Evolutionary conservation across 2,888 invertebrate genomes (phyloP), one percentile per base, ranked within the genome.

Genomic region (Napeogenes sylphis): DNA sequence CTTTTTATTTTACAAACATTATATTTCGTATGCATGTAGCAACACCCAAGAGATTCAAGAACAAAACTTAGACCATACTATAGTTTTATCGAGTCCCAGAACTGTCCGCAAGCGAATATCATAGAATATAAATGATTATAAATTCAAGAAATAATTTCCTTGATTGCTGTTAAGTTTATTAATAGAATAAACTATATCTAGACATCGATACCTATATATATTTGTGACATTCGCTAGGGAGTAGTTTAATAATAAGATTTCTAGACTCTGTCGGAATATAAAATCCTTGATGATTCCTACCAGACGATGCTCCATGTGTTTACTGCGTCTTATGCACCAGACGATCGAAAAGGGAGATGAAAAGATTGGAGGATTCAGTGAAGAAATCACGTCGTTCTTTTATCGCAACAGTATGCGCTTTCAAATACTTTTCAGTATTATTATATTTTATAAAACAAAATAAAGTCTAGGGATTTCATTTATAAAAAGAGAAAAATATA

Each of bases 381-480:
- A 76, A 74, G 76, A 82, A 80, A 87, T 84, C 88, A 88, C 87
- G 89, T 87, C 80, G 80, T 81, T 79, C 78, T 84, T 88, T 89
- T 88, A 89, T 88, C 77, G 82, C 68, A 53, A 45, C 55, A 55
- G 57, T 62, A 55, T 63, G 59, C 58, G 61, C 62, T 64, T 33
- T 38, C 33, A 62, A 68, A 63, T 62, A 61, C 30, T 54, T 54
- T 60, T 46, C 54, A 56, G 53, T 56, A 56, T 62, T 46, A 47
- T n/a, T 13, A n/a, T 30, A n/a, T 47, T 53, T 33, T 33, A 35
- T n/a, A 35, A 55, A 55, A 10, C 51, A 51, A 51, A 47, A 21
- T 21, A 30, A 51, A 51, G 30, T 30, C 10, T 42, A 12, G 51
- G 6, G 2, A 30, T 51, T 51, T 51, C 51, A 10, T 51, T 30